Conservation (phyloP, 1,140 invertebrate genomes). For the Caerostris extrusa region DNA sequence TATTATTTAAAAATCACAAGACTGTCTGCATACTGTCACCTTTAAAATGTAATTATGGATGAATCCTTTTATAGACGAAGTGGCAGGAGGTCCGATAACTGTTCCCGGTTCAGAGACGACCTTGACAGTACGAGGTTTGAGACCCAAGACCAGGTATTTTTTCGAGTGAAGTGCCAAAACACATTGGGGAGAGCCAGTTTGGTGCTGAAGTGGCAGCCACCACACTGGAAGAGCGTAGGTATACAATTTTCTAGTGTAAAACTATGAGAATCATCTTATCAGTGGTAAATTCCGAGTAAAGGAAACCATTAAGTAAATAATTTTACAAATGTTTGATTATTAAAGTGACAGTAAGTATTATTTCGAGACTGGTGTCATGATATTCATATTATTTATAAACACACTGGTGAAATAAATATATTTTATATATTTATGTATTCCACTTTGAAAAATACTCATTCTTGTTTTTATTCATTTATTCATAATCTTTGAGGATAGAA, state of each 20-base stretch:
- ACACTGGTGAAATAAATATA: too few relatives aligned
- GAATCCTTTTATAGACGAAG: slow-evolving; percentile 48
- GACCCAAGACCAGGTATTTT: slow-evolving; percentile 96
- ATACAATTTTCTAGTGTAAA: slow-evolving; percentile 34
- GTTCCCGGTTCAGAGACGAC: slow-evolving; percentile 68
- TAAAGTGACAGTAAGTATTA: not conserved
- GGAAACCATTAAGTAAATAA: too few relatives aligned
- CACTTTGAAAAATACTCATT: too few relatives aligned
- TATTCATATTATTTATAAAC: too few relatives aligned
- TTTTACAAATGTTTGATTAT: not conserved
- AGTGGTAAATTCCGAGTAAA: too few relatives aligned
- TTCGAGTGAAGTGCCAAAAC: slow-evolving; percentile 96
- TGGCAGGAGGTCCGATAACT: slow-evolving; percentile 62
- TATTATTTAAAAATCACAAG: too few relatives aligned
- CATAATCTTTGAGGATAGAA: too few relatives aligned
- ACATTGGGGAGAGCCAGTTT: slow-evolving; percentile 93
- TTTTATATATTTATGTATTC: too few relatives aligned
- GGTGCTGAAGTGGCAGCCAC: slow-evolving; percentile 96
- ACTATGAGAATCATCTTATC: too few relatives aligned
- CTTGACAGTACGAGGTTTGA: slow-evolving; percentile 82
- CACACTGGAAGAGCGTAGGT: slow-evolving; percentile 92
- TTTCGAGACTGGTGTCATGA: not conserved
- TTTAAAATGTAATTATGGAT: slow-evolving; percentile 53
- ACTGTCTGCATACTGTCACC: not conserved
- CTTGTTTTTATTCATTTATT: too few relatives aligned